These are phyloP conservation scores for Tribolium freemani DNA, from an alignment of 2,888 invertebrate species.

Conservation along the genomic window DNA sequence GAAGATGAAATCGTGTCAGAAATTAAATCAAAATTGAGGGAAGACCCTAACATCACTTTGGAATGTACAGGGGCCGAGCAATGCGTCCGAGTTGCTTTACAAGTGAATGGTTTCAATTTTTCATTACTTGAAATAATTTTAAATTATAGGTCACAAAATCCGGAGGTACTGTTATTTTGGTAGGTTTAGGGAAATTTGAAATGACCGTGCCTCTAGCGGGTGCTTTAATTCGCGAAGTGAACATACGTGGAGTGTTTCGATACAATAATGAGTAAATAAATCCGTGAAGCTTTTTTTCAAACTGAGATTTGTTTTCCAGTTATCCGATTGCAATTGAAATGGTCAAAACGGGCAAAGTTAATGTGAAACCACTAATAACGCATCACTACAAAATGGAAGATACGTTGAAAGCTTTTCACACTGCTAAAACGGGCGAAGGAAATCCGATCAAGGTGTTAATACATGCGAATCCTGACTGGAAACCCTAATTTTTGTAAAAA, in stretches of 20 bases:
- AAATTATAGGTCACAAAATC: constrained; percentile 74
- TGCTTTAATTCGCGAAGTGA: constrained; percentile 88
- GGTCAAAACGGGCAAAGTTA: constrained; percentile 81
- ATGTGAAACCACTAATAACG: constrained; percentile 87
- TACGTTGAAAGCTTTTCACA: constrained; percentile 86
- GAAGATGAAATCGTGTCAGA: constrained; percentile 74
- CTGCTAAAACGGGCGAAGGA: constrained; percentile 79
- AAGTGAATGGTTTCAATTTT: constrained; percentile 69
- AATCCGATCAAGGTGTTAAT: constrained; percentile 92
- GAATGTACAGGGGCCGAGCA: constrained; percentile 92
- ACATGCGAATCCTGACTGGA: constrained; percentile 72
- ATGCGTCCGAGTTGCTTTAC: constrained; percentile 81
- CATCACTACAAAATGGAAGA: constrained; percentile 87
- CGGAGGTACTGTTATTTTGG: constrained; percentile 88
- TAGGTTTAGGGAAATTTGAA: constrained; percentile 88
- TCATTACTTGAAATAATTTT: not conserved
- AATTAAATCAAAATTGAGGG: constrained; percentile 74
- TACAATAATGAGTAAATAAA: constrained; percentile 87
- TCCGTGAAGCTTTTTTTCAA: no score
- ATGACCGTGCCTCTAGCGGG: constrained; percentile 86
- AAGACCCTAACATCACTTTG: constrained; percentile 80
- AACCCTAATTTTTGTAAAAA: constrained; percentile 25
- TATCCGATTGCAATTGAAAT: constrained; percentile 84
- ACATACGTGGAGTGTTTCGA: constrained; percentile 93
- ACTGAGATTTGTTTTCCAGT: constrained; percentile 67